Percentiles rank a stretch among this genome's conserved stretches.
Conservation (phyloP, 2,113 vertebrate genomes). For the Eonycteris spelaea region DNA sequence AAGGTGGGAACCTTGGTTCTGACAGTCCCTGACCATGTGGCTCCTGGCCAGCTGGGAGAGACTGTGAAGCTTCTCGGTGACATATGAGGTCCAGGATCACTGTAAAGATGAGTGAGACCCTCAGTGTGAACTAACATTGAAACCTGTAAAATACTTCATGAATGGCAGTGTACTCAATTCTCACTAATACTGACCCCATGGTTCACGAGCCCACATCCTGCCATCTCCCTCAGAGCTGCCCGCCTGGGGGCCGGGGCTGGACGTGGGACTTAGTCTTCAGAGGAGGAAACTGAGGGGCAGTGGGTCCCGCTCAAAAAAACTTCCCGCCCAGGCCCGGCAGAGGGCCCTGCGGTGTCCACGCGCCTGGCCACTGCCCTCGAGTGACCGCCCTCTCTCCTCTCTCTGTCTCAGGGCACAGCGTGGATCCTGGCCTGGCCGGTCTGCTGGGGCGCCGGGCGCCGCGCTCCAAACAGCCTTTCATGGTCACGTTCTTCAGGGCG, state of each 20-base stretch:
- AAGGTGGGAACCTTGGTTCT: neutral
- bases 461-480: slow-evolving; percentile 94
- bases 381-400: neutral
- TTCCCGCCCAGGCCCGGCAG: neutral
- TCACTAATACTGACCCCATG: too few relatives aligned
- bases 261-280: neutral
- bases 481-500: slow-evolving; percentile 96
- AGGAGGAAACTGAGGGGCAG: neutral
- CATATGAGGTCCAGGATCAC: neutral
- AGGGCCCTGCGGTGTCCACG: too few relatives aligned
- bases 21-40: neutral
- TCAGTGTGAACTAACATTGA: neutral
- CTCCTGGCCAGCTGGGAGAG: neutral
- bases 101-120: neutral
- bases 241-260: neutral
- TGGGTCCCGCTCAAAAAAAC: neutral
- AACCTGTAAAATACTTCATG: neutral
- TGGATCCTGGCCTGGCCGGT: slow-evolving; percentile 90
- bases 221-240: neutral
- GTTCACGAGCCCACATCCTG: accelerated
- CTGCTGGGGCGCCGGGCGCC: slow-evolving; percentile 90
- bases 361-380: accelerated
- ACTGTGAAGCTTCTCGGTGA: neutral
- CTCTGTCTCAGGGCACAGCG: slow-evolving; percentile 85
- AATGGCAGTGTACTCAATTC: accelerated